Percentiles rank a stretch among this genome's conserved stretches.
Evolutionary conservation across 2,113 vertebrate genomes (phyloP).

Genomic region (Lampris incognitus): DNA sequence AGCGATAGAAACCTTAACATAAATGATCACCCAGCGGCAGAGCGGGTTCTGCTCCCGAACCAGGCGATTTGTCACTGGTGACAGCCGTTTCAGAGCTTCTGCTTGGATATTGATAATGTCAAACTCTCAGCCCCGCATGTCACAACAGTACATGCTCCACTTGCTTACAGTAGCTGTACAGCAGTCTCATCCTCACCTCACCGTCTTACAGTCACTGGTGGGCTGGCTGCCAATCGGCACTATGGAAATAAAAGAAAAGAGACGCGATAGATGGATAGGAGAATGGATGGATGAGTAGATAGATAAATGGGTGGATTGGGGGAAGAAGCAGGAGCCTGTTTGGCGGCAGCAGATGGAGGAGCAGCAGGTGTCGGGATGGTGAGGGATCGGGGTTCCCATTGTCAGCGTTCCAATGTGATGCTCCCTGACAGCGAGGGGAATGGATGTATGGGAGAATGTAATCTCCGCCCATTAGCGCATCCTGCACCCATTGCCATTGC

Average conservation of each 20-base stretch:
- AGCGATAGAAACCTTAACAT: background rate
- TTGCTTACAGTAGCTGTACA: no score
- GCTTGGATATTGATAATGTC: conserved; percentile 38
- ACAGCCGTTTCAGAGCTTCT: conserved; percentile 8
- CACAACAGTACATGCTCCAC: no score
- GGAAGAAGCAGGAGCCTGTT: conserved; percentile 40
- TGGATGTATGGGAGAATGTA: conserved; percentile 86
- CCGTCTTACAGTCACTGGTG: background rate
- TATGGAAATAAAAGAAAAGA: background rate
- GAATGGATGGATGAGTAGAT: conserved; percentile 18
- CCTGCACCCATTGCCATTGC: conserved; percentile 57
- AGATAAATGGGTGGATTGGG: conserved; percentile 42
- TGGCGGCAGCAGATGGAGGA: conserved; percentile 90
- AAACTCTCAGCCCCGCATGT: background rate
- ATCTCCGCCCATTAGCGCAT: conserved; percentile 88
- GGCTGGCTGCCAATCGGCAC: background rate
- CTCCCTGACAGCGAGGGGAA: conserved; percentile 91
- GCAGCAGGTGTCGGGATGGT: conserved; percentile 91
- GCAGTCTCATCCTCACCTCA: no score
- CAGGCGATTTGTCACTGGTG: background rate
- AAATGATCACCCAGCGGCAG: background rate
- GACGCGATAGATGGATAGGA: conserved; percentile 6
- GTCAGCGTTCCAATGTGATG: conserved; percentile 87
- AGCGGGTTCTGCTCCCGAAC: background rate
- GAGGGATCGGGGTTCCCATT: conserved; percentile 88